Percentiles rank a stretch among this genome's conserved stretches.
phyloP scores from a whole-genome alignment of 2,888 invertebrate species.

The Stenchaetothrips biformis region DNA sequence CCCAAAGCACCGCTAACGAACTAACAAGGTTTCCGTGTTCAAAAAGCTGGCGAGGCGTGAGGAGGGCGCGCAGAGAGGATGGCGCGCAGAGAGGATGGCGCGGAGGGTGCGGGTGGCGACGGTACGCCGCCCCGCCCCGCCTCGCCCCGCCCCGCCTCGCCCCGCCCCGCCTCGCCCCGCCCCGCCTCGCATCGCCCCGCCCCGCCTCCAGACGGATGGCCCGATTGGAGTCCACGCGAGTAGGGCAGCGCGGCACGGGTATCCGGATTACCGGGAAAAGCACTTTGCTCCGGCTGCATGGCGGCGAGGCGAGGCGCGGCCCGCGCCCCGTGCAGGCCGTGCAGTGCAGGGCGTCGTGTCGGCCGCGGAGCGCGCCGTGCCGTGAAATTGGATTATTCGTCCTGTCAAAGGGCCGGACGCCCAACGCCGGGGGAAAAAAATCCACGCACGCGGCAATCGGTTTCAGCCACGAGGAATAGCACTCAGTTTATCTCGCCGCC shows the following conservation, averaged over 20 bases:
- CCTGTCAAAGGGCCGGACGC: neutral
- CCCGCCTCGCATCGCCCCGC: neutral
- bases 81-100: neutral
- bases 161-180: neutral
- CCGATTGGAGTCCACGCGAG: neutral
- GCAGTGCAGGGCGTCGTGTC: neutral
- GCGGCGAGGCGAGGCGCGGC: neutral
- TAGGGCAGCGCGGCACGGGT: neutral
- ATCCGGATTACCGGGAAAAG: slow-evolving; percentile 19
- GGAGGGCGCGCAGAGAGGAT: neutral
- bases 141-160: neutral
- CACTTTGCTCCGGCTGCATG: neutral
- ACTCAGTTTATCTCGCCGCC: no score
- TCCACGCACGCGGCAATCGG: no score
- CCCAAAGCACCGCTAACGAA: neutral
- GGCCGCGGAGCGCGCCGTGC: neutral
- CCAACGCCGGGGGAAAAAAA: neutral
- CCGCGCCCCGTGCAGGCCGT: neutral
- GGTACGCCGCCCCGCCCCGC: neutral
- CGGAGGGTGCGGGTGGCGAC: neutral
- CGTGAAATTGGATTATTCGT: slow-evolving; percentile 25
- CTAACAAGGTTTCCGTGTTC: neutral
- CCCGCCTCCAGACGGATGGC: neutral
- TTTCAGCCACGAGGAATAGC: no score
- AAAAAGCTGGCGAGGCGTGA: neutral